These are phyloP conservation scores for Corynorhinus townsendii DNA, from an alignment of 2,113 vertebrate species.

Conservation along the genomic window DNA sequence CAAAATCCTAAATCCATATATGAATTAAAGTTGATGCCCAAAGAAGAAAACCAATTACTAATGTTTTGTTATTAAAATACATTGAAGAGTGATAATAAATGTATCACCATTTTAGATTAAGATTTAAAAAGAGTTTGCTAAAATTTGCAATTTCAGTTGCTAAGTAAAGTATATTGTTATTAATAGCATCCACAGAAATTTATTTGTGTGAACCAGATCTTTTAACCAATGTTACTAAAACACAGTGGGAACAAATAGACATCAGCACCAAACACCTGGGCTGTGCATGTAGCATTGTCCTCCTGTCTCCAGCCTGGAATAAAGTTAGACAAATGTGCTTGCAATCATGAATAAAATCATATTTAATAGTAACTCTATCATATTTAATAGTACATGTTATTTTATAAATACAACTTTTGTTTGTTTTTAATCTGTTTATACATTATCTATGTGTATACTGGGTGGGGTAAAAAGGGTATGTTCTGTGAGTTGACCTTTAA, in stretches of 20 bases:
- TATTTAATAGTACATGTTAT: background rate
- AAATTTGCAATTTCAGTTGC: background rate
- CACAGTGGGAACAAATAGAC: background rate
- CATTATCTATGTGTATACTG: background rate
- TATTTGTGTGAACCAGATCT: slow-evolving; percentile 17
- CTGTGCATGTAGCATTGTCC: background rate
- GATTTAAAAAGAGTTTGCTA: background rate
- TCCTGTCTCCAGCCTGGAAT: background rate
- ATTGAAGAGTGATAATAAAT: background rate
- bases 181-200: background rate
- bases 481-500: background rate
- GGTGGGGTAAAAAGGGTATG: background rate
- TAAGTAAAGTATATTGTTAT: background rate
- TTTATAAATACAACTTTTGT: background rate
- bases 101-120: background rate
- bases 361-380: background rate
- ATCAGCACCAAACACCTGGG: background rate
- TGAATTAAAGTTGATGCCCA: background rate
- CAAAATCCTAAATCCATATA: background rate
- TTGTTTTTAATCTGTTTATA: background rate
- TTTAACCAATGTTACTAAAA: background rate
- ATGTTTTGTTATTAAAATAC: background rate
- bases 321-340: background rate
- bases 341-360: background rate
- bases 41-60: background rate